Evolutionary conservation across 53 echinoderm and acorn worm genomes (phyloP).

Genomic region (Luidia sarsii): DNA sequence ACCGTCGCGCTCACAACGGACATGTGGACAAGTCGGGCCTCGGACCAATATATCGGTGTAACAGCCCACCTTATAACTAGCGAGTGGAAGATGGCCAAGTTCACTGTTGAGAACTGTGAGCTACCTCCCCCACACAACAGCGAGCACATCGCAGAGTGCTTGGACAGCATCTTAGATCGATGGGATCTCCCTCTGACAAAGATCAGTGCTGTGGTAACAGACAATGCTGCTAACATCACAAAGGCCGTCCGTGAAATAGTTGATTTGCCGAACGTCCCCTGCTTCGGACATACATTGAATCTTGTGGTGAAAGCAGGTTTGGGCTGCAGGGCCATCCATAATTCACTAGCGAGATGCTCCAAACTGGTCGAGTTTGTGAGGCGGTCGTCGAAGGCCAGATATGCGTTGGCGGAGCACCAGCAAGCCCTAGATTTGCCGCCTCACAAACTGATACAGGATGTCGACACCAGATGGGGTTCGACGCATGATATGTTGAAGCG

Average conservation of each 20-base stretch:
- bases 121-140: conserved; percentile 42
- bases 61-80: conserved; percentile 35
- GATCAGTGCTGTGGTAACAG: conserved; percentile 32
- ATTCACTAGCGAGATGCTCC: not conserved
- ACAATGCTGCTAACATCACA: conserved; percentile 52
- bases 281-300: conserved; percentile 55
- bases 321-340: not conserved
- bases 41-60: conserved; percentile 35
- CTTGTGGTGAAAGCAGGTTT: conserved; percentile 35
- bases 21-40: conserved; percentile 8
- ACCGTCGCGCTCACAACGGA: conserved; percentile 39
- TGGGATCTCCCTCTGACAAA: conserved; percentile 27
- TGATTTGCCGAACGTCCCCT: not conserved
- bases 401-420: conserved; percentile 41
- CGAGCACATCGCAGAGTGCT: not conserved
- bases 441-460: conserved; percentile 35
- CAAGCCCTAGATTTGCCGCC: conserved; percentile 1
- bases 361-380: conserved; percentile 42
- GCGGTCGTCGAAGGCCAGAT: conserved; percentile 13
- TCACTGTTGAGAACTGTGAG: conserved; percentile 38
- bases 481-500: conserved; percentile 9
- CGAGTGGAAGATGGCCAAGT: conserved; percentile 24
- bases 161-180: not conserved
- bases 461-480: not conserved
- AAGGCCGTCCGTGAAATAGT: conserved; percentile 15